Evolutionary conservation across 2,797 vertebrate genomes (phyloP).

Genomic region (Gymnoscopelus microlampas): DNA sequence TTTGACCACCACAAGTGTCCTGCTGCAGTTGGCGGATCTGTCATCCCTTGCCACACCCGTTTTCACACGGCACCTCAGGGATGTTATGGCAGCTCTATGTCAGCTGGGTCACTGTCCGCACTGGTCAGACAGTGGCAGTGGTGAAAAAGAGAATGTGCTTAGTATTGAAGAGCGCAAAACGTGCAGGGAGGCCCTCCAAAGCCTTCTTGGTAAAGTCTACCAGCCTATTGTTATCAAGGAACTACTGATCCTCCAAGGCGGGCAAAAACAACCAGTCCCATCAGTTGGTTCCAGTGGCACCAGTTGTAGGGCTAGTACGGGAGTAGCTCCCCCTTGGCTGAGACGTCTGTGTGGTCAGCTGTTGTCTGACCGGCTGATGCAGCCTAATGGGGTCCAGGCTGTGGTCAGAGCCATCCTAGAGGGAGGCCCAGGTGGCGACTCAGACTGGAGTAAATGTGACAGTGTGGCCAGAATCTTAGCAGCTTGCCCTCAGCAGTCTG

Average conservation of each 20-base stretch:
- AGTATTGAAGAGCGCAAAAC: slow-evolving; percentile 76
- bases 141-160: slow-evolving; percentile 72
- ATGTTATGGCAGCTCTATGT: slow-evolving; percentile 88
- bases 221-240: slow-evolving; percentile 91
- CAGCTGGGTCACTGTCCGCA: slow-evolving; percentile 87
- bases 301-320: slow-evolving; percentile 33
- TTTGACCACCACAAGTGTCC: slow-evolving; percentile 64
- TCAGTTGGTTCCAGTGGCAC: background rate
- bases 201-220: slow-evolving; percentile 87
- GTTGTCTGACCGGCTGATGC: slow-evolving; percentile 90
- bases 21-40: slow-evolving; percentile 79
- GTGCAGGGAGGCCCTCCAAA: slow-evolving; percentile 79
- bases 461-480: slow-evolving; percentile 88
- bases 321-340: slow-evolving; percentile 86
- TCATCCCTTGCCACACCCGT: slow-evolving; percentile 82
- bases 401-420: slow-evolving; percentile 91
- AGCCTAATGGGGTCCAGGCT: slow-evolving; percentile 87
- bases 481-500: slow-evolving; percentile 91
- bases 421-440: slow-evolving; percentile 87
- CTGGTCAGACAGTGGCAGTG: slow-evolving; percentile 41
- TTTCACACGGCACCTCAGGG: slow-evolving; percentile 87
- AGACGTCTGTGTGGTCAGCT: slow-evolving; percentile 89
- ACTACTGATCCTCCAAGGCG: slow-evolving; percentile 92
- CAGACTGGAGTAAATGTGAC: slow-evolving; percentile 94
- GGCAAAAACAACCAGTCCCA: slow-evolving; percentile 78